phyloP scores from a whole-genome alignment of 2,113 vertebrate species.

The Pollachius pollachius region DNA sequence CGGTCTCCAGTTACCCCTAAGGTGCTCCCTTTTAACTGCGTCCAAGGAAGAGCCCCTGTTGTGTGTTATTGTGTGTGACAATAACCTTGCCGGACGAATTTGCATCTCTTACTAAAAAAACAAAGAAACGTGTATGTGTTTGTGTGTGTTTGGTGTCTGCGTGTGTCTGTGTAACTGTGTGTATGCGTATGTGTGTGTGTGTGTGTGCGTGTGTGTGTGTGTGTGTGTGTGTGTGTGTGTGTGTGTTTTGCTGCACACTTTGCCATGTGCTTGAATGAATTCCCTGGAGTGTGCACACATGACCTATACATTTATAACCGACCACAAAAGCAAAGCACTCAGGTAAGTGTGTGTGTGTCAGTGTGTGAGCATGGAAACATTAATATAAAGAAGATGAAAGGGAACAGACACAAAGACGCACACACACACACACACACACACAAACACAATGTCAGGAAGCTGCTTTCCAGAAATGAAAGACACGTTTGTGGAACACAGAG shows the following conservation, averaged over 20 bases:
- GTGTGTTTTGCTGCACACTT: background rate
- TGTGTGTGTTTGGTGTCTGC: background rate
- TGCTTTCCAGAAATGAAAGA: slow-evolving; percentile 38
- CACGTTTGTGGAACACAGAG: slow-evolving; percentile 32
- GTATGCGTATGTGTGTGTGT: background rate
- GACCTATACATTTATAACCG: no score
- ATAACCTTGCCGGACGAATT: no score
- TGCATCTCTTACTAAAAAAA: no score
- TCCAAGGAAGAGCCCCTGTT: slow-evolving; percentile 29
- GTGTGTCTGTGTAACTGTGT: background rate
- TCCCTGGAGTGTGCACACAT: background rate
- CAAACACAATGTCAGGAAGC: slow-evolving; percentile 23
- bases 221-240: slow-evolving; percentile 1
- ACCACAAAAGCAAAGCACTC: no score
- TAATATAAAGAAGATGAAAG: slow-evolving; percentile 48
- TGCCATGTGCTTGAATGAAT: no score
- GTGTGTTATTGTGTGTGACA: background rate
- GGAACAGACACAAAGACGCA: slow-evolving; percentile 7
- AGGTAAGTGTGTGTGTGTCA: slow-evolving; percentile 1
- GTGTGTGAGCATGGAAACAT: slow-evolving; percentile 40
- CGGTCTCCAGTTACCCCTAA: slow-evolving; percentile 53
- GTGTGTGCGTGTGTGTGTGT: background rate
- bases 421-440: slow-evolving; percentile 14
- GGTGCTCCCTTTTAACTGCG: slow-evolving; percentile 54
- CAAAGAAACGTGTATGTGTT: slow-evolving; percentile 19